These are phyloP conservation scores for Psix sp. DNA, from an alignment of 1,140 invertebrate genomes.

Conservation along the genomic window DNA sequence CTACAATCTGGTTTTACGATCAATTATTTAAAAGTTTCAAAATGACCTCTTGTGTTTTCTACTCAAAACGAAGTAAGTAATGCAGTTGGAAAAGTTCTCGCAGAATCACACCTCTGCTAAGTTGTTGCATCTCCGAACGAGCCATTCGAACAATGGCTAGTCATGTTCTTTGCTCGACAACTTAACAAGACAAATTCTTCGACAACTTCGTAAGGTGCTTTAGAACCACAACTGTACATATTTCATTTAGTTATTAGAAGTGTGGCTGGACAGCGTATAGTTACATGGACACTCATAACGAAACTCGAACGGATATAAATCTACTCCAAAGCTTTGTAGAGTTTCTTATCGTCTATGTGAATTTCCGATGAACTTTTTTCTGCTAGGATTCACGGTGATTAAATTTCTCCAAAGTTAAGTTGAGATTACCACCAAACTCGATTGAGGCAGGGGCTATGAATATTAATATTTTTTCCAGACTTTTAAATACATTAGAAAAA, in stretches of 20 bases:
- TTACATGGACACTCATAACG: conserved; percentile 31
- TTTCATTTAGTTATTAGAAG: conserved; percentile 42
- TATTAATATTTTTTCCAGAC: too few relatives aligned
- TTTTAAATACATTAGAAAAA: too few relatives aligned
- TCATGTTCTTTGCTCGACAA: conserved; percentile 15
- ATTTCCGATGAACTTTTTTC: conserved; percentile 16
- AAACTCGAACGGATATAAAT: conserved; percentile 20
- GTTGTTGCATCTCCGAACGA: conserved; percentile 30
- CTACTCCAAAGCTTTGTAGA: conserved; percentile 1
- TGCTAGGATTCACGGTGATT: conserved; percentile 18
- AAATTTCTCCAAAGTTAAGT: conserved; percentile 22
- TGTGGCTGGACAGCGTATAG: conserved; percentile 36
- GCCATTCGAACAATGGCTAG: not conserved
- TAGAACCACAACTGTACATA: conserved; percentile 18
- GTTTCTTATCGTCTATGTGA: conserved; percentile 18
- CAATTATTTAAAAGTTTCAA: too few relatives aligned
- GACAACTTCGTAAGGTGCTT: conserved; percentile 17
- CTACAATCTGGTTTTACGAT: too few relatives aligned
- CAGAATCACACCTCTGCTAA: conserved; percentile 18
- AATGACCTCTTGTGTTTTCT: not conserved
- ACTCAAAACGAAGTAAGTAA: conserved; percentile 1
- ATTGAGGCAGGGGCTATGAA: too few relatives aligned
- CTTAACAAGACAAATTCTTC: conserved; percentile 14
- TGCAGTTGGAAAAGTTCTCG: conserved; percentile 15
- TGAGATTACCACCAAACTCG: too few relatives aligned